Conservation (phyloP, 2,888 invertebrate species). For the Koerneria pararmatus region DNA sequence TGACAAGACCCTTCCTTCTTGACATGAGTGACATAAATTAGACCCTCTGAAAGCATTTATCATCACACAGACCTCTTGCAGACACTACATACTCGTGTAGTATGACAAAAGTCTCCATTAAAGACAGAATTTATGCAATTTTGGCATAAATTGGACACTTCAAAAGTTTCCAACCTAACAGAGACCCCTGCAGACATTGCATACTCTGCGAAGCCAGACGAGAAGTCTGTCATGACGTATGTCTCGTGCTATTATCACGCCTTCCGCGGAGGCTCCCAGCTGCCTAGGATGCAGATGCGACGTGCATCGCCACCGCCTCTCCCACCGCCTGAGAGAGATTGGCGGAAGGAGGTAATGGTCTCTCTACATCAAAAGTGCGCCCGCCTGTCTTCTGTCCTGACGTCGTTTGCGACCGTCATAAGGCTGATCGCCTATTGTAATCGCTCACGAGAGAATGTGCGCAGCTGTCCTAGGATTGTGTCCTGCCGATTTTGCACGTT, state of each 20-base stretch:
- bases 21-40: no score
- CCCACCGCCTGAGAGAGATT: constrained; percentile 42
- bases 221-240: constrained; percentile 99
- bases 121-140: constrained; percentile 3
- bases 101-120: not conserved
- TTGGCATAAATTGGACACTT: not conserved
- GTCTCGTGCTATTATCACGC: constrained; percentile 99
- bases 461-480: no score
- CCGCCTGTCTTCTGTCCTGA: no score
- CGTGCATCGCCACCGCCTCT: constrained; percentile 33
- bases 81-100: no score
- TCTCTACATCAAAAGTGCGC: no score
- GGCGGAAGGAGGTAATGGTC: constrained; percentile 48
- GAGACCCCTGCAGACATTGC: constrained; percentile 79
- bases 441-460: no score
- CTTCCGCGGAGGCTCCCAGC: constrained; percentile 67
- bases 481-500: no score
- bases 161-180: not conserved
- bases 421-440: no score
- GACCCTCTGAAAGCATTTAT: no score
- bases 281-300: constrained; percentile 65
- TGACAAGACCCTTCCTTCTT: no score
- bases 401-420: no score
- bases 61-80: no score
- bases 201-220: constrained; percentile 99